Percentiles rank a stretch among this genome's conserved stretches.
Conservation (phyloP, 2,113 vertebrate genomes). For the Oncorhynchus keta region DNA sequence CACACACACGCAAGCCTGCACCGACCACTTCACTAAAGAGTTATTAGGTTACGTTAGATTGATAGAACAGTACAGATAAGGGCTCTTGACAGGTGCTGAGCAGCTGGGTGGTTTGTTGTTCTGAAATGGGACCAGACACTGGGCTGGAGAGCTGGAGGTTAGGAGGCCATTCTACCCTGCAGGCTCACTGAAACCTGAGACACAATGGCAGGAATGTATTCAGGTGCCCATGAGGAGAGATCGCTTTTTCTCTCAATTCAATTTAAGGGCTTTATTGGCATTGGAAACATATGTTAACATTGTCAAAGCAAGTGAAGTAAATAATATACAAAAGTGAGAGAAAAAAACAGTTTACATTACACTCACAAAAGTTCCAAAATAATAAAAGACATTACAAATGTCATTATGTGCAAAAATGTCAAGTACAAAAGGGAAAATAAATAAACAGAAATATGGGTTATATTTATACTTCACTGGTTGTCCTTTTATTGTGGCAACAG, state of each 20-base stretch:
- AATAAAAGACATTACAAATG: no score
- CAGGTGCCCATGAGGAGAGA: conserved; percentile 12
- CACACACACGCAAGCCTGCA: not conserved
- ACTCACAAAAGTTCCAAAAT: no score
- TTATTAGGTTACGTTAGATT: conserved; percentile 43
- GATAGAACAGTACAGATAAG: conserved; percentile 32
- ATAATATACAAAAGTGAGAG: no score
- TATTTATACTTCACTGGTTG: no score
- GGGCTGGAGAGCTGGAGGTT: conserved; percentile 11
- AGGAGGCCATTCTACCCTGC: conserved; percentile 33
- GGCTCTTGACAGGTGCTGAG: conserved; percentile 49
- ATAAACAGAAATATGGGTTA: no score
- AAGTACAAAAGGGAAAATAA: no score
- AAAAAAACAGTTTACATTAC: no score
- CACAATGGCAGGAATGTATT: conserved; percentile 49
- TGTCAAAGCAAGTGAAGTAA: no score
- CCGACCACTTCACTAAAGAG: conserved; percentile 15
- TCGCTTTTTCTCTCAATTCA: not conserved
- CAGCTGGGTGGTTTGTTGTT: conserved; percentile 42
- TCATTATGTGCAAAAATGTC: no score
- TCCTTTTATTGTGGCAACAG: no score
- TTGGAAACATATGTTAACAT: no score
- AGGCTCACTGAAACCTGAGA: conserved; percentile 57
- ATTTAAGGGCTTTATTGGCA: no score
- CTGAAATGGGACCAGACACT: conserved; percentile 39